A percentile compares a stretch with the other conserved stretches of the same genome.
These are phyloP conservation scores for Heliconius aoede DNA, from an alignment of 2,888 invertebrate genomes.

Conservation along the genomic window DNA sequence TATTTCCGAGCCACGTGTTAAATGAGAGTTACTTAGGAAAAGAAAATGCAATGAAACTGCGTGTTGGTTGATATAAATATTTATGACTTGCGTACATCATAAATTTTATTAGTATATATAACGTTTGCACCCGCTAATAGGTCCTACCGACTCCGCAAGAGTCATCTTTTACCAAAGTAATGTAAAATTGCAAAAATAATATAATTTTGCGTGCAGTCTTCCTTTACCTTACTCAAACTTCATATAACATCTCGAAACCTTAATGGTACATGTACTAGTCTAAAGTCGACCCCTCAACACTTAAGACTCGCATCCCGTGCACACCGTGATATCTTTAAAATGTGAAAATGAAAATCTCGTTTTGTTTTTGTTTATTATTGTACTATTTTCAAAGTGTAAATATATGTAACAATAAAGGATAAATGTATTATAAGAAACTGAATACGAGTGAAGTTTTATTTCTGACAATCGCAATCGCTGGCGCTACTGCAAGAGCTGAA, in stretches of 20 bases:
- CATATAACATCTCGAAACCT: constrained; percentile 53
- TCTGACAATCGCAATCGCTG: constrained; percentile 40
- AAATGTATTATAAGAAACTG: constrained; percentile 82
- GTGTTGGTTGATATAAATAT: constrained; percentile 47
- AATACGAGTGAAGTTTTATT: constrained; percentile 67
- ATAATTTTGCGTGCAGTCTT: constrained; percentile 59
- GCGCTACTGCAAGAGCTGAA: constrained; percentile 36
- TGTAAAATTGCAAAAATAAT: constrained; percentile 47
- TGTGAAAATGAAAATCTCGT: constrained; percentile 71
- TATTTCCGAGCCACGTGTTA: constrained; percentile 45
- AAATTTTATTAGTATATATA: constrained; percentile 34
- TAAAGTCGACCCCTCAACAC: constrained; percentile 56
- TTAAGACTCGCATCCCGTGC: constrained; percentile 58
- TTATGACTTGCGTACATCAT: constrained; percentile 39
- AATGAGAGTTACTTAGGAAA: constrained; percentile 42
- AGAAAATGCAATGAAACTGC: constrained; percentile 47
- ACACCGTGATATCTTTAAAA: constrained; percentile 56
- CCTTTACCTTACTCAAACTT: constrained; percentile 55
- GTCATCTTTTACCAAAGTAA: constrained; percentile 76
- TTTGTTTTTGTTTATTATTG: constrained; percentile 77
- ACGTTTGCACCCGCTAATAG: constrained; percentile 51
- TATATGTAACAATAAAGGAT: constrained; percentile 75
- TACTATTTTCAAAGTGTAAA: constrained; percentile 78
- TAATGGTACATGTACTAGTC: constrained; percentile 60
- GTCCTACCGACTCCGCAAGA: constrained; percentile 52